phyloP scores from a whole-genome alignment of 2,888 invertebrate species.

The Piscicola geometra region DNA sequence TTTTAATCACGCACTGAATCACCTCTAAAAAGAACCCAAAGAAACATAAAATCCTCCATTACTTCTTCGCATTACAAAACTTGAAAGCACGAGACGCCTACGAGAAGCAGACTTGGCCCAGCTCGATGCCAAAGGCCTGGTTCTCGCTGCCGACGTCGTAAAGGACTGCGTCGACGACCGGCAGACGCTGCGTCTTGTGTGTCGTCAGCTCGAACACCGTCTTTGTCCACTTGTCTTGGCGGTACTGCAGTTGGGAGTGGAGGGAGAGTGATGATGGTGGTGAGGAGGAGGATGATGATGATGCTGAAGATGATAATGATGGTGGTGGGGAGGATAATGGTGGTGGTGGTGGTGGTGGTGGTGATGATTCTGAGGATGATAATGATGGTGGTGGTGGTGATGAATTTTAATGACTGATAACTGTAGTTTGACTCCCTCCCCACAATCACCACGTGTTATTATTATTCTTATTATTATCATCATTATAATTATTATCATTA shows the following conservation, averaged over 20 bases:
- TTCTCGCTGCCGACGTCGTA: constrained; percentile 70
- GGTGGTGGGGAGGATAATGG: neutral
- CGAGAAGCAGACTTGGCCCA: constrained; percentile 78
- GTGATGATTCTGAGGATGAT: too few species aligned
- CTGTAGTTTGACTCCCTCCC: too few species aligned
- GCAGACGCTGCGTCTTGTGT: constrained; percentile 73
- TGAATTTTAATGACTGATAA: too few species aligned
- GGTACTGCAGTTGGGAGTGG: constrained; percentile 44
- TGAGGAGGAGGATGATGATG: too few species aligned
- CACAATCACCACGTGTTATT: too few species aligned
- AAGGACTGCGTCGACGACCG: constrained; percentile 74
- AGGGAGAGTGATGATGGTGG: neutral
- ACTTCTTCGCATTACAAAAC: neutral
- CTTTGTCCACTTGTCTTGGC: constrained; percentile 67
- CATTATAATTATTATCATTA: too few species aligned
- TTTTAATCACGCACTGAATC: too few species aligned
- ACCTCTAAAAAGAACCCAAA: too few species aligned
- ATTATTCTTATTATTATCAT: too few species aligned
- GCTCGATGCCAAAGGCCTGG: constrained; percentile 76
- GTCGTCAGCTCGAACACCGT: constrained; percentile 73
- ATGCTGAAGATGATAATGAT: too few species aligned
- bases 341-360: too few species aligned
- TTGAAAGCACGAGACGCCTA: constrained; percentile 34
- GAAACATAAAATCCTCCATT: neutral
- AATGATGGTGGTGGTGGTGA: too few species aligned